Evolutionary conservation across 2,113 vertebrate genomes (phyloP), one percentile per base, ranked within the genome.

Genomic region (Rhipidura dahli): DNA sequence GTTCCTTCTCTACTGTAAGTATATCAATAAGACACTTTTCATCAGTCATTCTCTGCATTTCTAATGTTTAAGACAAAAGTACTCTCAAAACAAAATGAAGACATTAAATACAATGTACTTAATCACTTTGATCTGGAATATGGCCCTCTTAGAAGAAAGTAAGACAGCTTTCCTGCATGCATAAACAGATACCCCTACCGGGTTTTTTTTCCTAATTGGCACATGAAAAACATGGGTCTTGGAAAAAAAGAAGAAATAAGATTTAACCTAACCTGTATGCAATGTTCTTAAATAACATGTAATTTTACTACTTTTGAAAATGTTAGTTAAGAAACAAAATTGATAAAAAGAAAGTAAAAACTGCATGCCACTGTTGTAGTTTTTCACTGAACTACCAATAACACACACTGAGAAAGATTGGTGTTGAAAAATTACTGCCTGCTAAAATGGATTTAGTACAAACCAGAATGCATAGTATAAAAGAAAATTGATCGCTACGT

Each of bases 401-500:
- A 91, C 50, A 85, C 49, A 93, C 78, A 79, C 70, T 57, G 90
- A 86, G 93, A 94, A 95, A 85, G 87, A 90, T 0, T 88, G 54
- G 45, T 95, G 91, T 85, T 91, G 90, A 94, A 93, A 96, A 97
- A 95, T 96, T 93, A 95, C 84, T 93, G 82, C 82, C 71, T 94
- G 82, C 78, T 95, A 39, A 95, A 94, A 93, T 69, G 91, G 87
- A 90, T 94, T 95, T 87, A 83, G 87, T 63, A 83, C 70, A 95
- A 95, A 90, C 78, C 87, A 88, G 91, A 93, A 94, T 3, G 6
- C 14, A 26, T 1, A 83, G 59, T 42, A 91, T 91, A 93, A 96
- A 93, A 94, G 87, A 95, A 97, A 96, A 96, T 59, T 94, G 93
- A 96, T 96, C 94, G 42, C 78, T 95, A 86, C 66, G 26, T 90